phyloP scores from a whole-genome alignment of 2,888 invertebrate species.

The Dasypolia templi region DNA sequence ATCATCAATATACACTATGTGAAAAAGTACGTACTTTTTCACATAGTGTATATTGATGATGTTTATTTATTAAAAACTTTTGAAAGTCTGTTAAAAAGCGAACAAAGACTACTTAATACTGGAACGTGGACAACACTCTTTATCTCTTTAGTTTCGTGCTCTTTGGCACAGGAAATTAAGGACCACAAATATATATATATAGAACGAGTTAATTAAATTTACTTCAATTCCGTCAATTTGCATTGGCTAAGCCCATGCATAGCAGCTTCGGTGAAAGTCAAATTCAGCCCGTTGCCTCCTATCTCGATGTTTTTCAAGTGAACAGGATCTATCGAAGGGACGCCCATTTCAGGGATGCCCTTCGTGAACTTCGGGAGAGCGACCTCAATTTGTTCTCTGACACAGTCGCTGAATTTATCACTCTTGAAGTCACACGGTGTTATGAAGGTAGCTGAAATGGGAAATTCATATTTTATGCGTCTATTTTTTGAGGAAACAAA shows the following conservation, averaged over 20 bases:
- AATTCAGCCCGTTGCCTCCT: conserved; percentile 81
- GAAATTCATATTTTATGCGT: conserved; percentile 16
- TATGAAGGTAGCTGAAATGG: conserved; percentile 84
- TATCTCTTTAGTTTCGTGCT: neutral
- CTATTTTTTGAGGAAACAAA: neutral
- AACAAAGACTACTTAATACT: conserved; percentile 18
- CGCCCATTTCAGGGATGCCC: conserved; percentile 82
- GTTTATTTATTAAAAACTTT: too few relatives aligned
- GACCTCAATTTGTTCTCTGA: conserved; percentile 78
- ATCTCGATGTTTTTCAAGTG: conserved; percentile 81
- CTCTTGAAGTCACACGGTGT: conserved; percentile 76
- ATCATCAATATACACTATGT: too few relatives aligned
- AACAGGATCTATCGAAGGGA: conserved; percentile 84
- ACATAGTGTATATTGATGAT: too few relatives aligned
- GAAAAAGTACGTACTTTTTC: too few relatives aligned
- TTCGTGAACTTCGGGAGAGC: conserved; percentile 80
- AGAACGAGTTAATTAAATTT: conserved; percentile 60
- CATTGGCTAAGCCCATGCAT: conserved; percentile 81
- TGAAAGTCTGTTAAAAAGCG: conserved; percentile 13
- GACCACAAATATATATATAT: neutral
- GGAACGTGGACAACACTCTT: neutral
- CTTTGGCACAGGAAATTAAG: neutral
- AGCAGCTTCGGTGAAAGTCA: conserved; percentile 77
- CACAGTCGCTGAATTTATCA: conserved; percentile 74
- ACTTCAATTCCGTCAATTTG: conserved; percentile 79